Evolutionary conservation across 2,888 invertebrate genomes (phyloP), one percentile per base, ranked within the genome.

Genomic region (Ennomos fuscantarius): DNA sequence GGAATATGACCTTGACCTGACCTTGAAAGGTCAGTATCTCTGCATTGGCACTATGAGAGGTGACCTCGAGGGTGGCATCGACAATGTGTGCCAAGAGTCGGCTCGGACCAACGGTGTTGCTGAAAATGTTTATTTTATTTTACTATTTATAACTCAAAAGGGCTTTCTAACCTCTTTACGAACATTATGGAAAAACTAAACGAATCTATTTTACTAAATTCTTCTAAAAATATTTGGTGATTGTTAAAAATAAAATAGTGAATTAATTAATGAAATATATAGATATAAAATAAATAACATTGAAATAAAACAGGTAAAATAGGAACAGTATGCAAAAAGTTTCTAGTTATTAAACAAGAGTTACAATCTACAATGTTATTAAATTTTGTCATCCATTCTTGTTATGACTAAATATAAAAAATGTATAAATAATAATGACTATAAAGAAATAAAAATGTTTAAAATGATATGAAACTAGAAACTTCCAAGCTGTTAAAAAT

Each of bases 41-140:
- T 73, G 75, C 73, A 79, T 78, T 66, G 87, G 87, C 69, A 90
- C 83, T 63, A 89, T 78, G 63, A 89, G 82, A 57, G 89, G 87
- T 59, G 90, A 86, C 76, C 90, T 80, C 72, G 91, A 84, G n/a
- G 89, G 89, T 60, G 93, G 92, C 92, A 92, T 93, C 60, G 92
- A 89, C 75, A 92, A 82, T 52, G 90, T 92, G 69, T 91, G 87
- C 93, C 93, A 93, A 68, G 93, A 93, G 72, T 91, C 92, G 79
- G 92, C 90, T 85, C 91, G 93, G 92, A 92, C 93, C 92, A 93
- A 91, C 66, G 92, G 92, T 80, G 90, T 81, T 24, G 87, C 93
- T 93, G 90, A 77, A 84, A 84, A 78, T 73, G 65, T 65, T 57
- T 44, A 54, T 46, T 52, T 36, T 47, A 48, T 46, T 59, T 47